phyloP scores from a whole-genome alignment of 2,797 vertebrate genomes.

The Harpagifer antarcticus region DNA sequence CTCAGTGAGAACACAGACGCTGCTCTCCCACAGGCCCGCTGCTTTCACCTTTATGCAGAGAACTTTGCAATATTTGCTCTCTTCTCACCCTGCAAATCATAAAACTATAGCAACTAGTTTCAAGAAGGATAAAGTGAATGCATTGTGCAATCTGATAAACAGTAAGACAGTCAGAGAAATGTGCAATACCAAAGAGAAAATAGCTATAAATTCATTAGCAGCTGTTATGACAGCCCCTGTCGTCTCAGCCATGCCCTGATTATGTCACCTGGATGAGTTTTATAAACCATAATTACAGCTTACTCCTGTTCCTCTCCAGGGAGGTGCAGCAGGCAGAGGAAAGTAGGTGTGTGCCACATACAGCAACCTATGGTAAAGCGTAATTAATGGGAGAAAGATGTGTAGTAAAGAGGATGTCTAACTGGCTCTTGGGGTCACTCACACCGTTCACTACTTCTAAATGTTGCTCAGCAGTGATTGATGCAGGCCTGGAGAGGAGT shows the following conservation, averaged over 20 bases:
- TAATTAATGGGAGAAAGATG: slow-evolving; percentile 67
- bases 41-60: background rate
- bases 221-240: slow-evolving; percentile 58
- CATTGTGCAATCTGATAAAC: background rate
- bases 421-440: slow-evolving; percentile 35
- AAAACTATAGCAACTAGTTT: background rate
- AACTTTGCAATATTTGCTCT: slow-evolving; percentile 20
- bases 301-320: slow-evolving; percentile 60
- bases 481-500: slow-evolving; percentile 52
- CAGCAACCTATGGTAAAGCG: slow-evolving; percentile 55
- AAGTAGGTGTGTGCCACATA: slow-evolving; percentile 59
- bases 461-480: slow-evolving; percentile 60
- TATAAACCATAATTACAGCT: slow-evolving; percentile 79
- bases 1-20: slow-evolving; percentile 44
- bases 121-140: no score
- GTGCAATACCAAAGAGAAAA: background rate
- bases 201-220: slow-evolving; percentile 54
- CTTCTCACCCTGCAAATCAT: background rate
- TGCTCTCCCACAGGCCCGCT: slow-evolving; percentile 19
- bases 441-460: slow-evolving; percentile 13
- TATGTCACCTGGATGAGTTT: slow-evolving; percentile 83
- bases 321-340: slow-evolving; percentile 56
- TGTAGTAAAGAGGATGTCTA: slow-evolving; percentile 39
- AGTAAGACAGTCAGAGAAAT: background rate
- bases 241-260: slow-evolving; percentile 75